These are phyloP conservation scores for Tenebrosternarchus preto DNA, from an alignment of 2,113 vertebrate genomes.

Conservation along the genomic window DNA sequence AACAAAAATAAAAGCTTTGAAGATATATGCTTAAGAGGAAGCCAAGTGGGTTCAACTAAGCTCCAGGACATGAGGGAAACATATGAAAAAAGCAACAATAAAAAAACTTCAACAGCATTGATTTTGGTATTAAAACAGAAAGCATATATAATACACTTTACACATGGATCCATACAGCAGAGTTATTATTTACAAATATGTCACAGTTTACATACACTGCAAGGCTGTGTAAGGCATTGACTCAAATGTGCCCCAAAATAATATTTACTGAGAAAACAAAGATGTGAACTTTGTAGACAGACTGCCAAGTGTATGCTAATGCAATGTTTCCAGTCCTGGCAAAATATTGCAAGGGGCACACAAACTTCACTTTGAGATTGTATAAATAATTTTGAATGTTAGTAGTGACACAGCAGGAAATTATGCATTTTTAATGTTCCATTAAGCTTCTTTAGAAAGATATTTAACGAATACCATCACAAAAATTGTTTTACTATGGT, in stretches of 20 bases:
- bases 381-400: not conserved
- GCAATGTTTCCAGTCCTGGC: constrained; percentile 7
- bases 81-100: constrained; percentile 57
- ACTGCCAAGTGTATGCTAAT: constrained; percentile 27
- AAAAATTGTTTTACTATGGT: constrained; percentile 7
- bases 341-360: constrained; percentile 29
- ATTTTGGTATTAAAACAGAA: constrained; percentile 66
- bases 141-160: constrained; percentile 53
- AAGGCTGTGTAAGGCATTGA: constrained; percentile 66
- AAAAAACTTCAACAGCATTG: constrained; percentile 64
- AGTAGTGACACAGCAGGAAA: constrained; percentile 19
- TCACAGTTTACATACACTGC: constrained; percentile 63
- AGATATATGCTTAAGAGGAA: constrained; percentile 68
- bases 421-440: not conserved
- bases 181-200: constrained; percentile 66
- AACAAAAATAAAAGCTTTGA: constrained; percentile 81
- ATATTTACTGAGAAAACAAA: constrained; percentile 41
- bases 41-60: constrained; percentile 63
- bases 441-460: constrained; percentile 16
- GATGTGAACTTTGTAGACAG: constrained; percentile 40
- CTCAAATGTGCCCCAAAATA: constrained; percentile 53
- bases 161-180: constrained; percentile 67
- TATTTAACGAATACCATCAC: not conserved
- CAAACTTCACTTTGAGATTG: constrained; percentile 40
- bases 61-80: constrained; percentile 47